phyloP scores from a whole-genome alignment of 2,888 invertebrate species.

The Dynastes maya region DNA sequence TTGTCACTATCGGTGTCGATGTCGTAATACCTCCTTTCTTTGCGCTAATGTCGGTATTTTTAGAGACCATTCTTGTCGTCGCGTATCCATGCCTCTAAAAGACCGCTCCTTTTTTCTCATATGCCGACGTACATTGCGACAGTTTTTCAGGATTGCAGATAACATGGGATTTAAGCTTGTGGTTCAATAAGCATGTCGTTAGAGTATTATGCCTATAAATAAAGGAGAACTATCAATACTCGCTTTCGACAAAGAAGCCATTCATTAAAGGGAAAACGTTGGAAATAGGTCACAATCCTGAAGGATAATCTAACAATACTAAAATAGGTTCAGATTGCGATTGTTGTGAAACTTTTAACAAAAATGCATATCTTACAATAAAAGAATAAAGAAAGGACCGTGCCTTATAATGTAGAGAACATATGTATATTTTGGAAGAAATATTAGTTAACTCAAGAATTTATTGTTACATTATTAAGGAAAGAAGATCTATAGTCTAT shows the following conservation, averaged over 20 bases:
- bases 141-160: conserved; percentile 53
- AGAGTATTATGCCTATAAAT: conserved; percentile 36
- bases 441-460: no score
- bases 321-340: neutral
- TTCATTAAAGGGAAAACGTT: conserved; percentile 2
- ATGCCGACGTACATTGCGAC: conserved; percentile 52
- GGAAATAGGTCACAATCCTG: neutral
- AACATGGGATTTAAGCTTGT: conserved; percentile 56
- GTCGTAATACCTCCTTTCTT: conserved; percentile 52
- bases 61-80: conserved; percentile 55
- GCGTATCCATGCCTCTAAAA: conserved; percentile 56
- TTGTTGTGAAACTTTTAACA: no score
- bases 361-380: no score
- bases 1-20: conserved; percentile 57
- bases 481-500: no score
- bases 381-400: no score
- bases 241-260: conserved; percentile 34
- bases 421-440: no score
- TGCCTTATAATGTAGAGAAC: no score
- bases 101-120: conserved; percentile 52
- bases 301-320: no score
- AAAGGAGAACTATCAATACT: conserved; percentile 44
- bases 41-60: conserved; percentile 56
- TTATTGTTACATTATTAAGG: no score
- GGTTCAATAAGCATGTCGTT: conserved; percentile 56